phyloP scores from a whole-genome alignment of 1,140 invertebrate species.

The Diplogasteroides magnus region DNA sequence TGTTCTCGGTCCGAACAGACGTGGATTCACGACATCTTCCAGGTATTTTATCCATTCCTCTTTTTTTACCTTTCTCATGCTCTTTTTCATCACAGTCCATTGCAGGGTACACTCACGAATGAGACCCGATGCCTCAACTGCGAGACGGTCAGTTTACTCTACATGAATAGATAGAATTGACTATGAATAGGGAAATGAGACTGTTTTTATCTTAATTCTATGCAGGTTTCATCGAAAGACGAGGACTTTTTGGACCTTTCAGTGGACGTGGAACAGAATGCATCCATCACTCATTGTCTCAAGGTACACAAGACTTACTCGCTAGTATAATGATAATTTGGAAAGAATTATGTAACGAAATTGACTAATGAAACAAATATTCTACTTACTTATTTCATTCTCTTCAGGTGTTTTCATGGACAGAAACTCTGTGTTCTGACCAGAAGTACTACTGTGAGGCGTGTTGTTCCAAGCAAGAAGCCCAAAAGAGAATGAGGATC shows the following conservation, averaged over 20 bases:
- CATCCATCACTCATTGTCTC: slow-evolving; percentile 95
- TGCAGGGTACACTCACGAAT: slow-evolving; percentile 93
- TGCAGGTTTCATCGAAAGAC: slow-evolving; percentile 85
- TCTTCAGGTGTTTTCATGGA: not conserved
- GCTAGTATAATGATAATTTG: not conserved
- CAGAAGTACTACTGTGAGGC: slow-evolving; percentile 99
- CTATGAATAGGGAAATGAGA: too few species aligned
- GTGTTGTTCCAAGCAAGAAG: slow-evolving; percentile 98
- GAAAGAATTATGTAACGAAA: not conserved
- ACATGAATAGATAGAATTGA: too few species aligned
- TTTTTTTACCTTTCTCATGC: too few species aligned
- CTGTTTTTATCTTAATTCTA: too few species aligned
- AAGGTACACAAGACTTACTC: slow-evolving; percentile 74
- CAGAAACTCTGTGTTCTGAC: slow-evolving; percentile 1
- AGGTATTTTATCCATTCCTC: too few species aligned
- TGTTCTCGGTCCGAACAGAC: slow-evolving; percentile 29
- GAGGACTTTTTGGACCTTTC: slow-evolving; percentile 98
- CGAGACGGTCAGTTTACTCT: slow-evolving; percentile 75
- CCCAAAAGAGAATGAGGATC: slow-evolving; percentile 85
- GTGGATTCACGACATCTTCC: slow-evolving; percentile 99
- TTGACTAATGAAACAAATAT: not conserved
- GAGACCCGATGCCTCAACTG: slow-evolving; percentile 98
- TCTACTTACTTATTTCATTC: not conserved
- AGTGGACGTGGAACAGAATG: slow-evolving; percentile 98
- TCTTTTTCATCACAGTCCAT: too few species aligned